phyloP scores from a whole-genome alignment of 2,888 invertebrate genomes.

The Acleris literana region DNA sequence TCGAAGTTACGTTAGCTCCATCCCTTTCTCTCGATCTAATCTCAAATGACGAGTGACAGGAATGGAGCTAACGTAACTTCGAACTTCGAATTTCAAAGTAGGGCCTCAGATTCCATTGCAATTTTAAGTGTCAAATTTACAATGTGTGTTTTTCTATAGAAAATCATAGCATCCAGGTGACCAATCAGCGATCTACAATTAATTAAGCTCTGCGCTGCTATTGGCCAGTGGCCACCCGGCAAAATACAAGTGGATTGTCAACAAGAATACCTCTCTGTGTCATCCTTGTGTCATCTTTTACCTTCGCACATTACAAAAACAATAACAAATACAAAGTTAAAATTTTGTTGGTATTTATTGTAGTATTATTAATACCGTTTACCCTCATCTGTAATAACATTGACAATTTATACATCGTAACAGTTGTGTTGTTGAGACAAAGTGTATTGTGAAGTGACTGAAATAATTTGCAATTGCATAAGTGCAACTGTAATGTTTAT shows the following conservation, averaged over 20 bases:
- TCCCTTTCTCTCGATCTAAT: too few relatives aligned
- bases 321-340: slow-evolving; percentile 3
- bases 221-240: background rate
- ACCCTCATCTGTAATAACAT: slow-evolving; percentile 1
- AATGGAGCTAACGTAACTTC: too few relatives aligned
- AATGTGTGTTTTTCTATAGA: background rate
- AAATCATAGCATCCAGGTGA: background rate
- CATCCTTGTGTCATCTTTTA: too few relatives aligned
- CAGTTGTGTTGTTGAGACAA: slow-evolving; percentile 1
- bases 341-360: background rate
- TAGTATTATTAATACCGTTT: background rate
- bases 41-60: too few relatives aligned
- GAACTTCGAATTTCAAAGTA: too few relatives aligned
- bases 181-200: background rate
- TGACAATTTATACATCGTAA: background rate
- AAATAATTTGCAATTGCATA: slow-evolving; percentile 1
- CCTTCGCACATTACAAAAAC: too few relatives aligned
- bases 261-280: background rate
- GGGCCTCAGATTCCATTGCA: too few relatives aligned
- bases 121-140: too few relatives aligned
- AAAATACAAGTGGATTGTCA: background rate
- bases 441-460: slow-evolving; percentile 2
- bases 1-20: too few relatives aligned
- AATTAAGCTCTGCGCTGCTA: background rate
- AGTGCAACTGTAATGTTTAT: background rate